These are phyloP conservation scores for Choloepus didactylus DNA, from an alignment of 2,797 vertebrate genomes.

Conservation along the genomic window DNA sequence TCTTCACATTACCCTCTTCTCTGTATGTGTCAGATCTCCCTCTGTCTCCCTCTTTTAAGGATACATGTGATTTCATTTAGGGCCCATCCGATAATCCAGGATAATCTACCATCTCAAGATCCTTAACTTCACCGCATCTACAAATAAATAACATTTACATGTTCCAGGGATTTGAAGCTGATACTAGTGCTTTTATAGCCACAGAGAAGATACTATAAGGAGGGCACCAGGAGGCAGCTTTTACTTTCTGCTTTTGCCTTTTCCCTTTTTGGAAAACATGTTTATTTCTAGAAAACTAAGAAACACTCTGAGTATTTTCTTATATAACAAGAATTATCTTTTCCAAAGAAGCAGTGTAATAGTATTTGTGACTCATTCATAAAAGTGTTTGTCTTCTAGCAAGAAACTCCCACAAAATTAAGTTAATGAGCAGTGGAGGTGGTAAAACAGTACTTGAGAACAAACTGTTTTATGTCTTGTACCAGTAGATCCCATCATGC, in stretches of 20 bases:
- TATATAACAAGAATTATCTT: constrained; percentile 45
- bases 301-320: constrained; percentile 41
- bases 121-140: background rate
- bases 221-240: background rate
- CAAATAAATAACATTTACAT: background rate
- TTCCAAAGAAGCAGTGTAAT: constrained; percentile 39
- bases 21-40: background rate
- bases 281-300: constrained; percentile 54
- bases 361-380: constrained; percentile 72
- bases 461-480: constrained; percentile 20
- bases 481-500: constrained; percentile 15
- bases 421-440: constrained; percentile 65
- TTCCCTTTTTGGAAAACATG: constrained; percentile 25
- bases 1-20: background rate
- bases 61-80: background rate
- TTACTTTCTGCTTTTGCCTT: constrained; percentile 17
- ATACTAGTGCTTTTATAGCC: background rate
- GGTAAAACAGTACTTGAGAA: constrained; percentile 56
- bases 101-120: background rate
- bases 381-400: constrained; percentile 60
- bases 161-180: background rate
- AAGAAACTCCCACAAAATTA: constrained; percentile 71
- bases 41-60: background rate
- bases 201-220: background rate
- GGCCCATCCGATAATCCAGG: background rate